Evolutionary conservation across 2,113 vertebrate genomes (phyloP).

Genomic region (Cottus gobio): DNA sequence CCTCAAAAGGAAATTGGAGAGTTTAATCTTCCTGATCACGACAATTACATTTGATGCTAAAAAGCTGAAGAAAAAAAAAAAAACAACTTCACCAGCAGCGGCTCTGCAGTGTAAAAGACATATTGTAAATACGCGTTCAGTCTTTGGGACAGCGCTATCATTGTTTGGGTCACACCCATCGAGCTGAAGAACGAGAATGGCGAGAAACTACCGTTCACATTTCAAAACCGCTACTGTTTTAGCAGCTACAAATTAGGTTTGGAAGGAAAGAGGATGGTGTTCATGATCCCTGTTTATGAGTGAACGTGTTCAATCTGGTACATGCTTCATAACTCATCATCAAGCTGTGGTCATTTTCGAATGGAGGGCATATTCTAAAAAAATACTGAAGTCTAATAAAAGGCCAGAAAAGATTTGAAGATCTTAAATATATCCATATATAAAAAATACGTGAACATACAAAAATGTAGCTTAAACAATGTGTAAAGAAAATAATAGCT

Average conservation of each 20-base stretch:
- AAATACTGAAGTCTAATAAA: slow-evolving; percentile 76
- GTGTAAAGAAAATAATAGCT: slow-evolving; percentile 73
- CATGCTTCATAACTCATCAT: slow-evolving; percentile 50
- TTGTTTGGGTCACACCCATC: slow-evolving; percentile 15
- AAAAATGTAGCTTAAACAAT: slow-evolving; percentile 78
- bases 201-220: not conserved
- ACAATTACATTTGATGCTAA: no score
- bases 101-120: slow-evolving; percentile 6
- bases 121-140: slow-evolving; percentile 3
- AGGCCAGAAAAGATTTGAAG: slow-evolving; percentile 76
- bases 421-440: slow-evolving; percentile 83
- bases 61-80: no score
- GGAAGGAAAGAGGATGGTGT: not conserved
- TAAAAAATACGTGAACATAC: slow-evolving; percentile 80
- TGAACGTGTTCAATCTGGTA: slow-evolving; percentile 46
- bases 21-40: not conserved
- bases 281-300: not conserved
- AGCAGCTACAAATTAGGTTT: slow-evolving; percentile 17
- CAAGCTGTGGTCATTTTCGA: slow-evolving; percentile 65
- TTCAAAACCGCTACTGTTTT: slow-evolving; percentile 7
- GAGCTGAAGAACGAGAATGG: slow-evolving; percentile 8
- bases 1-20: not conserved
- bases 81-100: no score
- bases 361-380: slow-evolving; percentile 73
- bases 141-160: slow-evolving; percentile 54